Evolutionary conservation across 2,888 invertebrate species (phyloP).

Genomic region (Catocala fraxini): DNA sequence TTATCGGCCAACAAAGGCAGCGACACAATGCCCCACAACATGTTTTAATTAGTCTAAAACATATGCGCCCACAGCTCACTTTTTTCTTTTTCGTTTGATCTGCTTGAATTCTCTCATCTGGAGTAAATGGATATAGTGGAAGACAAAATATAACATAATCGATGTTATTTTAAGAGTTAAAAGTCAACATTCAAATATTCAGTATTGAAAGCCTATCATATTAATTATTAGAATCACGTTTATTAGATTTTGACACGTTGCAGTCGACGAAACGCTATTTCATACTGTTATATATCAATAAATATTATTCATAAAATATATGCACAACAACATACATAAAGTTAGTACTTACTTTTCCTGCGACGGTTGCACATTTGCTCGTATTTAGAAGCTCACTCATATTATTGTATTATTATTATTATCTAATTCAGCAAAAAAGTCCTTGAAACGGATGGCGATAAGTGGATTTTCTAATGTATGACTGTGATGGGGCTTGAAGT

Average conservation of each 20-base stretch:
- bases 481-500: no score
- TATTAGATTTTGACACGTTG: no score
- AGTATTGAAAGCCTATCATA: no score
- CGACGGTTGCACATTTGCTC: conserved; percentile 21
- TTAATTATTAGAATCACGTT: no score
- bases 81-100: conserved; percentile 5
- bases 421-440: background rate
- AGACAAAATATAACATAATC: background rate
- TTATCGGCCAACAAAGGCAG: no score
- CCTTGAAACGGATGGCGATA: no score
- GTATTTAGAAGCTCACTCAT: conserved; percentile 17
- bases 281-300: no score
- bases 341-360: conserved; percentile 19
- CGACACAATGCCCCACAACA: no score
- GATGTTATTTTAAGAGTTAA: background rate
- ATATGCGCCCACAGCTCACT: conserved; percentile 2
- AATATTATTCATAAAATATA: background rate
- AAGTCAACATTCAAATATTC: no score
- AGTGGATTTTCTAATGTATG: no score
- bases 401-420: background rate
- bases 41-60: background rate
- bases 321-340: background rate
- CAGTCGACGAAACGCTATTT: no score
- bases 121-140: conserved; percentile 11
- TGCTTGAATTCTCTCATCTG: conserved; percentile 10